Base-by-base conservation (phyloP, 2,888 invertebrate genomes). In the Cosmopolites sordidus region DNA sequence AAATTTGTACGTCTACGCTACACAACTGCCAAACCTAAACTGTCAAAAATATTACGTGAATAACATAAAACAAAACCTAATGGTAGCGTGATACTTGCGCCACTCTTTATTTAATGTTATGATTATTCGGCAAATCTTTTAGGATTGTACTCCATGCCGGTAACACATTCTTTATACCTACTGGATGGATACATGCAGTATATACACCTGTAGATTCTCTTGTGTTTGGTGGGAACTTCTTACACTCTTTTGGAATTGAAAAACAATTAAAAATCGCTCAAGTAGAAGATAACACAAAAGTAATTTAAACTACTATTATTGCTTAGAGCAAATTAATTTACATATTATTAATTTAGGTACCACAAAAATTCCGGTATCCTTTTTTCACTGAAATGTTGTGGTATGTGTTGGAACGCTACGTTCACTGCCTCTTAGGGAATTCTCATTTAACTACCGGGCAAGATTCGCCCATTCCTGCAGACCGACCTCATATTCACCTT, bases 111-210 rank as follows among this genome's bases (percentile, higher is more conserved):
- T 6, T 8, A 29, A 29, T 29, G 6, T 29, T 29, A 29, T 29
- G 6, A 8, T 29, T 29, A 11, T 29, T 29, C n/a, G n/a, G n/a
- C n/a, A n/a, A n/a, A 29, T 29, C n/a, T 51, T 53, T 38, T 18
- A 58, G 58, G 18, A 90, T 94, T 50, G 78, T 83, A 76, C 70
- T 90, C 16, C 83, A 82, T 64, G 89, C 89, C n/a, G 93, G 94
- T 9, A 86, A 93, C 73, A 99, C 97, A 1, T 92, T 98, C 73
- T 92, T 98, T 72, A 96, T 98, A 65, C 98, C 97, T 8, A 94
- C 96, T 11, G 97, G 97, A 0, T 98, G 98, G 98, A 98, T 98
- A 58, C 98, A 98, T 77, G 97, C 96, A 1, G 98, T 98, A 2
- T 97, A 91, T 74, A 99, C 98, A 0, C 96, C 96, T 1, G 83